Base-by-base conservation (phyloP, 2,888 invertebrate species). In the Netelia fuscicornis region DNA sequence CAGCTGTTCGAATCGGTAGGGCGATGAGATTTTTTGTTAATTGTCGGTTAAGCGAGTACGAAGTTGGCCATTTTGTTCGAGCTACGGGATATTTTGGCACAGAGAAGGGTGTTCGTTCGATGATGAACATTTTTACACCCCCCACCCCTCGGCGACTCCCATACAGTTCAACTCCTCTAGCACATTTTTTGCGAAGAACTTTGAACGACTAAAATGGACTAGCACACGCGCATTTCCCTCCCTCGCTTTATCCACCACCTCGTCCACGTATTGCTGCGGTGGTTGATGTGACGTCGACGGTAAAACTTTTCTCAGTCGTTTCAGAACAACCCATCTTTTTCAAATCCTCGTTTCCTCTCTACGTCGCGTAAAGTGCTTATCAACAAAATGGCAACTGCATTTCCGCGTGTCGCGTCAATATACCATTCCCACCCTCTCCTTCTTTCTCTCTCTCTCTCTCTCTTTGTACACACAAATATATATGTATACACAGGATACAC, bases 351-450 rank as follows among this genome's bases (percentile, higher is more conserved):
- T 20, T 20, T 48, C 23, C 20, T 23, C 48, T 48, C 54, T 37
- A 60, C 60, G 44, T 56, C 67, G 20, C 25, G 70, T 58, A 70
- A 79, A 83, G 83, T 83, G 83, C 79, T 83, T 83, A 83, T 84
- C 71, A 80, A 84, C 83, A 71, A 76, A 80, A 84, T 84, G 71
- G 83, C 79, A 84, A 84, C 79, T 80, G 76, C 80, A 84, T 84
- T 84, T 84, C 76, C 76, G 80, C 70, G 42, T 54, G 83, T 76
- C 71, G 52, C 79, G 75, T 72, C 80, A 71, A 80, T 76, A 76
- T 42, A 56, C 64, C 44, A 25, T 60, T 48, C 70, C 70, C 70
- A 48, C n/a, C 2, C 62, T 20, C 72, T 3, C 11, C 8, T 23
- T 9, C 70, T 8, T 20, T 9, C 64, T 25, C 58, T 54, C 11